Base-by-base conservation (phyloP, 2,113 vertebrate species). In the Heterocephalus glaber region DNA sequence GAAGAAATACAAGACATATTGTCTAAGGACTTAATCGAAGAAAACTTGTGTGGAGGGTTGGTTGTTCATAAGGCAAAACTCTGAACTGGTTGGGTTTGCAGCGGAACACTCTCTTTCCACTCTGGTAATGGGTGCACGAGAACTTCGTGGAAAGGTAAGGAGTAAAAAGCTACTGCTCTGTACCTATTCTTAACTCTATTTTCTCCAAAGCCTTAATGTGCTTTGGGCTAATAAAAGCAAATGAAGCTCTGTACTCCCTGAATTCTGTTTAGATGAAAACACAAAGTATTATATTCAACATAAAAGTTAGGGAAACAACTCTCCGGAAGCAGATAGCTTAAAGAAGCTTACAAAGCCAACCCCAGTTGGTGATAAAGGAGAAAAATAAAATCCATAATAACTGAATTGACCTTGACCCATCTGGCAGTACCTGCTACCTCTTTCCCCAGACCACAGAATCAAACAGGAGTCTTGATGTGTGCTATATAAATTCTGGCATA, bases 121-220 rank as follows among this genome's bases (percentile, higher is more conserved):
- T 95, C 93, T 66, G 13, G 38, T 76, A 63, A 91, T 63, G 93
- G 82, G 66, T 47, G 66, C 82, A 38, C 89, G 90, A 93, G 97
- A 95, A 95, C 86, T 49, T 70, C 93, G 95, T 22, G 90, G 85
- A 91, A 86, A 95, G 92, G 95, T 38, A 44, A 97, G 94, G 89
- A 93, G 26, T 58, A 90, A 96, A 92, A 41, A 28, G 54, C 82
- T 28, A 66, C 60, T 77, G 35, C 66, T 97, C 82, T 58, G 86
- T 0, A 35, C 72, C 49, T 86, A 74, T 74, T 81, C 84, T 90
- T 90, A 90, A 70, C 87, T 58, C 86, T 24, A 68, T n/a, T 47
- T 52, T 70, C 47, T 58, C 84, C 30, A 16, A 35, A 72, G 52
- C 66, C 92, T 95, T 68, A 60, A 19, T 13, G 47, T 66, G 54